phyloP scores from a whole-genome alignment of 1,140 invertebrate species.

The Ceratitis capitata region DNA sequence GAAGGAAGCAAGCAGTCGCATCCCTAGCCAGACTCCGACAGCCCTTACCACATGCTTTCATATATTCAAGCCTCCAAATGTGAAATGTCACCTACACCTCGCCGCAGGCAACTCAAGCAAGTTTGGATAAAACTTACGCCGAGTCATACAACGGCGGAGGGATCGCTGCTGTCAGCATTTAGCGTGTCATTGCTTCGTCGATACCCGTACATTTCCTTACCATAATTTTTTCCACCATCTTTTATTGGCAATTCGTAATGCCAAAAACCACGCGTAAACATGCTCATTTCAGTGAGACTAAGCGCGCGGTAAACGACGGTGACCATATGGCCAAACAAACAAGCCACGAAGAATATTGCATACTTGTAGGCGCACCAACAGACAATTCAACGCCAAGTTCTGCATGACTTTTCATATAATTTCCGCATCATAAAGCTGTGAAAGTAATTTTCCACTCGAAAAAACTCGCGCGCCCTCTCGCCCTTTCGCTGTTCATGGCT shows the following conservation, averaged over 20 bases:
- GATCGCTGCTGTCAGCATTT: background rate
- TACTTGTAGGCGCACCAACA: background rate
- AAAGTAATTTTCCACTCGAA: constrained; percentile 66
- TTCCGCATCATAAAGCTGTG: constrained; percentile 65
- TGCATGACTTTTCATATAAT: constrained; percentile 62
- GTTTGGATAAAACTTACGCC: background rate
- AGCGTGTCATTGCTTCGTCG: background rate
- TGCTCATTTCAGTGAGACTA: background rate
- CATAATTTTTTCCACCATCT: background rate
- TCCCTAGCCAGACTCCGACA: background rate
- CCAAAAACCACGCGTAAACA: constrained; percentile 33
- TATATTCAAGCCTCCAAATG: no score
- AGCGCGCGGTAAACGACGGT: background rate
- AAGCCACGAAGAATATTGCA: background rate
- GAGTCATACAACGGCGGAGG: background rate
- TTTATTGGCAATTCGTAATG: constrained; percentile 5
- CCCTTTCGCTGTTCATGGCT: background rate
- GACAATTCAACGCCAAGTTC: background rate
- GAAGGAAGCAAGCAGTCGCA: background rate
- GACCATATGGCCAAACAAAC: constrained; percentile 30
- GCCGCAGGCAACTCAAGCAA: background rate
- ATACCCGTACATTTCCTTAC: background rate
- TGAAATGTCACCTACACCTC: background rate
- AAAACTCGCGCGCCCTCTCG: constrained; percentile 29
- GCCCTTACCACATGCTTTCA: background rate